Evolutionary conservation across 2,797 vertebrate species (phyloP).

Genomic region (Tangara arthus): DNA sequence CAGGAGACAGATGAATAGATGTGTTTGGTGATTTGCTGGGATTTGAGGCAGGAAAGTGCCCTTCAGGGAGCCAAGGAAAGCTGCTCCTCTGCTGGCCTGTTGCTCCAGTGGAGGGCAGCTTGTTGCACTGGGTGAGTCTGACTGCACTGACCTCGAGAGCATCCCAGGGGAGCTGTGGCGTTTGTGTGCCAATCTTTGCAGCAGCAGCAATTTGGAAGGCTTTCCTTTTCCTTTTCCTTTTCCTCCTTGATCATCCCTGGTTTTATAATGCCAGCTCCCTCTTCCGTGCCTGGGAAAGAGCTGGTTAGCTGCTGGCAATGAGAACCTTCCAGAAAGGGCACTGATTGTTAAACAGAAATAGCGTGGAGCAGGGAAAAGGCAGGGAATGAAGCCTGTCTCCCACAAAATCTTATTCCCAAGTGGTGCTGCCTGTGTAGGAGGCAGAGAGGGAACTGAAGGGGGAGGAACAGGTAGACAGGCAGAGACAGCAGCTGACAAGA

Average conservation of each 20-base stretch:
- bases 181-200: background rate
- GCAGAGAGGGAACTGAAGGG: background rate
- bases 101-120: background rate
- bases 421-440: conserved; percentile 7
- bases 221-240: background rate
- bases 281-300: background rate
- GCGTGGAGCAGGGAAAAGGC: background rate
- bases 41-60: background rate
- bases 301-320: background rate
- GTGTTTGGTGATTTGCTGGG: background rate
- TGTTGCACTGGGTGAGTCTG: background rate
- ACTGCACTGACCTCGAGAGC: background rate
- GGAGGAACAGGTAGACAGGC: background rate
- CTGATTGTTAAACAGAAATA: background rate
- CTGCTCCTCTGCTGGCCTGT: background rate
- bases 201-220: background rate
- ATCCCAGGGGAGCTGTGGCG: background rate
- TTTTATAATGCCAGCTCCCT: background rate
- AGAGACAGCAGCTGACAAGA: background rate
- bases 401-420: background rate
- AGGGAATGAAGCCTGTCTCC: background rate
- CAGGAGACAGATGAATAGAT: background rate
- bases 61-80: background rate
- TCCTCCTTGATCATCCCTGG: background rate
- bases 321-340: background rate